Evolutionary conservation across 2,113 vertebrate species (phyloP).

Genomic region (Sylvietta virens): DNA sequence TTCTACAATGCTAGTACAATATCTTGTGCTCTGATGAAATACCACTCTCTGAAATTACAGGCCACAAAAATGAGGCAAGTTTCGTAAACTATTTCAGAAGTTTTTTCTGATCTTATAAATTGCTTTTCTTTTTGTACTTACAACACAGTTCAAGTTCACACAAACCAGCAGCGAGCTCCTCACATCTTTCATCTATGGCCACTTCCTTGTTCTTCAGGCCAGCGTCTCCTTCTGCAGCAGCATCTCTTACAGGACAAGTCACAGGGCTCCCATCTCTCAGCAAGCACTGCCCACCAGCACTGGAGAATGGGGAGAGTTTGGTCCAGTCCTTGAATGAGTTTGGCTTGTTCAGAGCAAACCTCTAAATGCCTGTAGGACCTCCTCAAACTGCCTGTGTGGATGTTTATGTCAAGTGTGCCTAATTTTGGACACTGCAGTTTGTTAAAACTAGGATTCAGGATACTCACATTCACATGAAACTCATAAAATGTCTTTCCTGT

Average conservation of each 20-base stretch:
- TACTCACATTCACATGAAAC: neutral
- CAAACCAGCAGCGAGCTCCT: neutral
- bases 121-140: neutral
- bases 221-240: neutral
- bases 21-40: neutral
- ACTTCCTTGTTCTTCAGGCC: neutral
- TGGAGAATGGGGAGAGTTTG: neutral
- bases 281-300: neutral
- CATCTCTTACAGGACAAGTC: neutral
- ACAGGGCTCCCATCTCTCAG: neutral
- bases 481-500: neutral
- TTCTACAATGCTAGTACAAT: neutral
- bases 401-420: neutral
- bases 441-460: neutral
- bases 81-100: neutral
- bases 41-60: neutral
- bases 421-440: neutral
- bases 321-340: neutral
- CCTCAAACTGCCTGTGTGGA: neutral
- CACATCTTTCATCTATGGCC: neutral
- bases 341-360: neutral
- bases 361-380: neutral
- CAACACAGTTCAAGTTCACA: neutral
- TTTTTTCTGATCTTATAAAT: neutral
- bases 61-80: neutral